Evolutionary conservation across 2,888 invertebrate species (phyloP).

Genomic region (Timandra comae): DNA sequence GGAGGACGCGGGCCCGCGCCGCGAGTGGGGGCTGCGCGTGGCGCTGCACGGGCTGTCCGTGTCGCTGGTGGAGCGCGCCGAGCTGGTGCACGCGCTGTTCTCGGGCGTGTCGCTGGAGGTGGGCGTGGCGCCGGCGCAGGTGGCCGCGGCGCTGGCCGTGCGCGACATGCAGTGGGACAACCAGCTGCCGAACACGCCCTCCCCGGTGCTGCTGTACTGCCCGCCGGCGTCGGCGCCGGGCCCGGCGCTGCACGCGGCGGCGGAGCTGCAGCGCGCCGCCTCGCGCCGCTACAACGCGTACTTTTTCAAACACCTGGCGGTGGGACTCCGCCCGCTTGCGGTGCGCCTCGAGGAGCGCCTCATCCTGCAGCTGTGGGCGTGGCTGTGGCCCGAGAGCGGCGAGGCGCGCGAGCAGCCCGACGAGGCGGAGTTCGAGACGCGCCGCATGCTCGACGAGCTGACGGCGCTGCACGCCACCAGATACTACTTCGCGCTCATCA

Average conservation of each 20-base stretch:
- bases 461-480: slow-evolving; percentile 88
- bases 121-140: slow-evolving; percentile 42
- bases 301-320: slow-evolving; percentile 90
- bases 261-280: slow-evolving; percentile 84
- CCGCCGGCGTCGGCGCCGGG: slow-evolving; percentile 61
- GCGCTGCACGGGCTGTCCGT: slow-evolving; percentile 82
- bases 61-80: slow-evolving; percentile 87
- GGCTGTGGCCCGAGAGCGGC: slow-evolving; percentile 76
- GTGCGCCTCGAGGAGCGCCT: slow-evolving; percentile 89
- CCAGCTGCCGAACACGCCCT: slow-evolving; percentile 90
- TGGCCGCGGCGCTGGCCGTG: slow-evolving; percentile 81
- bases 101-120: slow-evolving; percentile 80
- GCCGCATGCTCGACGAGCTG: slow-evolving; percentile 86
- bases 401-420: slow-evolving; percentile 82
- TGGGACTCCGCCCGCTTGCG: slow-evolving; percentile 88
- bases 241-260: slow-evolving; percentile 87
- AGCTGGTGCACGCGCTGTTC: slow-evolving; percentile 85
- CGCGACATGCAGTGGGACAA: slow-evolving; percentile 92
- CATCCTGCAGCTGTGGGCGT: slow-evolving; percentile 62
- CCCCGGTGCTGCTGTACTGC: slow-evolving; percentile 90
- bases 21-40: slow-evolving; percentile 80
- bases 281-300: slow-evolving; percentile 86
- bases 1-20: slow-evolving; percentile 27
- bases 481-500: slow-evolving; percentile 90
- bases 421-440: slow-evolving; percentile 88